These are phyloP conservation scores for Aphelenchoides avenae DNA, from an alignment of 1,140 invertebrate genomes.

Conservation along the genomic window DNA sequence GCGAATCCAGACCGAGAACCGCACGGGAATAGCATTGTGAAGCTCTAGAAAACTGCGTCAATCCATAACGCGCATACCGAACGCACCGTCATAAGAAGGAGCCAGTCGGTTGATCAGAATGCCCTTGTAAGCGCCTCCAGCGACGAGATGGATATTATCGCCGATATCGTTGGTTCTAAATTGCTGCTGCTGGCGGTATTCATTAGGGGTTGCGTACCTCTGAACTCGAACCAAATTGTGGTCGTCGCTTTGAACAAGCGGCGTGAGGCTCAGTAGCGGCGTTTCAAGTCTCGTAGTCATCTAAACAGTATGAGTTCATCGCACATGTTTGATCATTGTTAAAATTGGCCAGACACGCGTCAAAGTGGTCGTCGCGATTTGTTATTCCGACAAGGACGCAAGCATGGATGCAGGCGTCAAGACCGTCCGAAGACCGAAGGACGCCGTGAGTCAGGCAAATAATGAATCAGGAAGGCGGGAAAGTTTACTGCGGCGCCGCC, in stretches of 20 bases:
- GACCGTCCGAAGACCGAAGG: no score
- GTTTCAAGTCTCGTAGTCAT: no score
- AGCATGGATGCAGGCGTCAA: no score
- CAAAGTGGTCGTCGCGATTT: no score
- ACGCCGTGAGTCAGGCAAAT: no score
- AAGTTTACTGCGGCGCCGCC: no score
- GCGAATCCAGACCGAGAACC: conserved; percentile 29
- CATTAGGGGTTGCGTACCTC: not conserved
- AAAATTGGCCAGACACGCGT: no score
- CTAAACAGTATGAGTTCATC: no score
- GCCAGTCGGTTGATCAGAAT: conserved; percentile 30
- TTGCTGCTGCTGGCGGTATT: not conserved
- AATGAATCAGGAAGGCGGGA: no score
- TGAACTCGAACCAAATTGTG: conserved; percentile 19
- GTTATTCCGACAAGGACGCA: no score
- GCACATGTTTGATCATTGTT: no score
- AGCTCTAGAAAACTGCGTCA: conserved; percentile 15
- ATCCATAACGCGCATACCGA: not conserved
- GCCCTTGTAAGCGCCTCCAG: conserved; percentile 22
- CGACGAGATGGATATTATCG: conserved; percentile 23
- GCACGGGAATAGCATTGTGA: conserved; percentile 12
- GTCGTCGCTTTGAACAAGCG: conserved; percentile 17
- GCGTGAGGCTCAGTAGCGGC: conserved; percentile 8
- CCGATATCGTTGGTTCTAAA: conserved; percentile 22
- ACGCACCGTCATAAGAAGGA: conserved; percentile 25